phyloP scores from a whole-genome alignment of 1,140 invertebrate species.

The Drosophila santomea region DNA sequence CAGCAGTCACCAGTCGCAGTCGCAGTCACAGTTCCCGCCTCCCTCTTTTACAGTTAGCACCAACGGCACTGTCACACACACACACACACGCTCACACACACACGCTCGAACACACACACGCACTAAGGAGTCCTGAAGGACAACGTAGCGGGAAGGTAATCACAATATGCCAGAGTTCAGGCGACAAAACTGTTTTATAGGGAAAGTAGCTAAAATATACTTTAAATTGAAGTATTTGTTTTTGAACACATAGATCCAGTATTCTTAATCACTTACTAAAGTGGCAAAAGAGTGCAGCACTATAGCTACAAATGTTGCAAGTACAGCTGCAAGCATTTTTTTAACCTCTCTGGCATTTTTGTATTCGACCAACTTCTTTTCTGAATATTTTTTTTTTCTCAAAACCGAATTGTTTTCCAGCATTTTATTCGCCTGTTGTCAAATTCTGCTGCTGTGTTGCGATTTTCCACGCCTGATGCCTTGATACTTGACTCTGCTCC shows the following conservation, averaged over 20 bases:
- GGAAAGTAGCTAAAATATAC: background rate
- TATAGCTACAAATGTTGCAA: too few relatives aligned
- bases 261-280: too few relatives aligned
- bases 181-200: conserved; percentile 18
- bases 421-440: conserved; percentile 21
- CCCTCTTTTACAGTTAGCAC: conserved; percentile 5
- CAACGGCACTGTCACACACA: conserved; percentile 23
- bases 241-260: too few relatives aligned
- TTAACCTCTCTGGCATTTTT: too few relatives aligned
- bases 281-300: too few relatives aligned
- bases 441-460: conserved; percentile 24
- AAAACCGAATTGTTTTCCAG: background rate
- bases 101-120: conserved; percentile 6
- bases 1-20: conserved; percentile 32
- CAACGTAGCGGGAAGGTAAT: conserved; percentile 41
- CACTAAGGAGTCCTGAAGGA: conserved; percentile 1
- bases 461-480: conserved; percentile 40
- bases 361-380: background rate
- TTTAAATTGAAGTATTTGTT: background rate
- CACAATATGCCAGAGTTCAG: conserved; percentile 46
- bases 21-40: background rate
- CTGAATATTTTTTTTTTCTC: background rate
- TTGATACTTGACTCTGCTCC: conserved; percentile 43
- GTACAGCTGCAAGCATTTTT: too few relatives aligned
- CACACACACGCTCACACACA: conserved; percentile 4